Evolutionary conservation across 2,113 vertebrate species (phyloP).

Genomic region (Mobula birostris): DNA sequence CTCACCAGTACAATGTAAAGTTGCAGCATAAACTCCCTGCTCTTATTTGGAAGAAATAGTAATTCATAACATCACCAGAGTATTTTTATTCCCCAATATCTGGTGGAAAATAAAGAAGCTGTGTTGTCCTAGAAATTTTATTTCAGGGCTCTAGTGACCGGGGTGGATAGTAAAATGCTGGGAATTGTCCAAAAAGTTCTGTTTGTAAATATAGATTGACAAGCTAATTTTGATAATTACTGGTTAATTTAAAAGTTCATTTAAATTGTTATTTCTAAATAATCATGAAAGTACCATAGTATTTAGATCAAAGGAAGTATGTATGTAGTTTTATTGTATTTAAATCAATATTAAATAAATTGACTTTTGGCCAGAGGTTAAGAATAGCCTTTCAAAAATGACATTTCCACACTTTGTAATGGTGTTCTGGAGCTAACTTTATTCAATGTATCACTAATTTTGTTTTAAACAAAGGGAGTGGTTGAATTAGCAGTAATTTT

Average conservation of each 20-base stretch:
- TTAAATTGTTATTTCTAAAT: neutral
- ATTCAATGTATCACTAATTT: neutral
- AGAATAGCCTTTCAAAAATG: neutral
- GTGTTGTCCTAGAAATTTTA: neutral
- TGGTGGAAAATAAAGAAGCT: neutral
- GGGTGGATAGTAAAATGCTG: neutral
- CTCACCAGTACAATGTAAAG: too few species aligned
- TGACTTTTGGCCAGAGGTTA: neutral
- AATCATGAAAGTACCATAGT: neutral
- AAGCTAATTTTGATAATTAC: neutral
- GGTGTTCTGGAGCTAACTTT: neutral
- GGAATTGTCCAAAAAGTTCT: neutral
- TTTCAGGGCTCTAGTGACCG: neutral
- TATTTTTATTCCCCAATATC: neutral
- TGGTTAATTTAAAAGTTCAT: neutral
- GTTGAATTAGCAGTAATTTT: neutral
- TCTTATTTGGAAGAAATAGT: neutral
- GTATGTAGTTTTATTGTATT: neutral
- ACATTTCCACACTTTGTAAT: too few species aligned
- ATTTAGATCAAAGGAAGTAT: neutral
- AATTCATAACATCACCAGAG: neutral
- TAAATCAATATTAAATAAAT: neutral
- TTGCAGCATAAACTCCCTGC: too few species aligned
- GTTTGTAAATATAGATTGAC: neutral
- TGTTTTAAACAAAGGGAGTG: neutral